Evolutionary conservation across 2,888 invertebrate species (phyloP).

Genomic region (Nasonovia ribisnigri): DNA sequence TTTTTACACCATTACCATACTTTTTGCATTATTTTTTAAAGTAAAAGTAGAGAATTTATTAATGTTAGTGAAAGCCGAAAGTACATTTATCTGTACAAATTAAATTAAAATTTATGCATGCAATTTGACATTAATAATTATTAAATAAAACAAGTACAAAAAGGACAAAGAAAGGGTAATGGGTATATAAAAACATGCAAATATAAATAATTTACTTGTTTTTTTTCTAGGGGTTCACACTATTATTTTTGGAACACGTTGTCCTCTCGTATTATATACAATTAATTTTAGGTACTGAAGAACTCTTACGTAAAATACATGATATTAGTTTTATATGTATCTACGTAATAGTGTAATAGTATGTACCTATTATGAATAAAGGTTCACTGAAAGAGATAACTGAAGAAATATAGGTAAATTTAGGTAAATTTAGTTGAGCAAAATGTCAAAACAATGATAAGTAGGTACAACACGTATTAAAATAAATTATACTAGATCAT

Average conservation of each 20-base stretch:
- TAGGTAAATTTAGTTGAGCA: background rate
- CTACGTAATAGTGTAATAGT: background rate
- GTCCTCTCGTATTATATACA: background rate
- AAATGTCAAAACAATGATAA: background rate
- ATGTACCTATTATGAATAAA: background rate
- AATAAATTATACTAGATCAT: background rate
- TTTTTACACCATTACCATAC: background rate
- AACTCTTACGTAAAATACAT: background rate
- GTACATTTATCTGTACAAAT: constrained; percentile 28
- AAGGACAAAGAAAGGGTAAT: constrained; percentile 36
- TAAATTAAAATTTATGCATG: constrained; percentile 32
- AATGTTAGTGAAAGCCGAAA: constrained; percentile 7
- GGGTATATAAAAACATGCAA: constrained; percentile 19
- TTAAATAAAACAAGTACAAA: constrained; percentile 27
- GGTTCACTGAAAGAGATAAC: background rate
- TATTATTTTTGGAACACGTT: background rate
- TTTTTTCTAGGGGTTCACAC: constrained; percentile 11
- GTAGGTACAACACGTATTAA: background rate
- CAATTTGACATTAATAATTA: constrained; percentile 45
- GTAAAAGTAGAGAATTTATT: constrained; percentile 28
- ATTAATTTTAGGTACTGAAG: background rate
- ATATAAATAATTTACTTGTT: background rate
- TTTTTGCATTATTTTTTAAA: constrained; percentile 27
- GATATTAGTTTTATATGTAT: background rate
- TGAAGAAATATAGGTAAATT: background rate